A percentile compares a stretch with the other conserved stretches of the same genome.
phyloP scores from a whole-genome alignment of 1,140 invertebrate genomes.

The Lepidurus couesii region DNA sequence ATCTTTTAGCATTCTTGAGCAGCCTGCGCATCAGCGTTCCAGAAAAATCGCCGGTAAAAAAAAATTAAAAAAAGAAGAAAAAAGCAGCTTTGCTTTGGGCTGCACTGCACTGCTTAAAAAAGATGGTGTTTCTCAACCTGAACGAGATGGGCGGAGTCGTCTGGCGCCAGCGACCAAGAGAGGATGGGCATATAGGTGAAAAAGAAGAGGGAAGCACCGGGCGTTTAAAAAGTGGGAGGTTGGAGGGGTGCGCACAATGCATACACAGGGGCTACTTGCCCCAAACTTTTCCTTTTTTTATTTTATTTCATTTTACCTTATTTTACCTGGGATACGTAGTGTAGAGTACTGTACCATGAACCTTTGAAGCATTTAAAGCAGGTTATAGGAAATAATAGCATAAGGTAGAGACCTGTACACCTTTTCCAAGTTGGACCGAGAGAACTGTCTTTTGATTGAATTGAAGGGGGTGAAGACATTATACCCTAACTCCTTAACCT shows the following conservation, averaged over 20 bases:
- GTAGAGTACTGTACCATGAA: no score
- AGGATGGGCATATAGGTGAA: slow-evolving; percentile 18
- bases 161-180: slow-evolving; percentile 2
- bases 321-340: background rate
- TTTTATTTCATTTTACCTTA: no score
- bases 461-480: slow-evolving; percentile 19
- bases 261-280: slow-evolving; percentile 5
- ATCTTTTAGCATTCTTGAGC: background rate
- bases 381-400: no score
- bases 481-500: slow-evolving; percentile 17
- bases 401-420: no score
- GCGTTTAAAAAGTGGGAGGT: background rate
- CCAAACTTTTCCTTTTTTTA: background rate
- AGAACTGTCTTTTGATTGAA: slow-evolving; percentile 16
- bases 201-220: background rate
- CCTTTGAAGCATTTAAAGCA: no score
- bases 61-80: background rate
- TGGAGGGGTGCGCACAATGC: background rate
- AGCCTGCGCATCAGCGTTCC: background rate
- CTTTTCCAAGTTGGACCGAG: no score
- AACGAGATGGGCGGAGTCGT: slow-evolving; percentile 17
- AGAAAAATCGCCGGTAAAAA: background rate
- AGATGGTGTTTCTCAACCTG: slow-evolving; percentile 16
- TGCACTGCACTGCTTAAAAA: background rate
- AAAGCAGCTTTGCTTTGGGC: background rate